Conservation (phyloP, 2,888 invertebrate genomes). For the Pristionchus japonicus region DNA sequence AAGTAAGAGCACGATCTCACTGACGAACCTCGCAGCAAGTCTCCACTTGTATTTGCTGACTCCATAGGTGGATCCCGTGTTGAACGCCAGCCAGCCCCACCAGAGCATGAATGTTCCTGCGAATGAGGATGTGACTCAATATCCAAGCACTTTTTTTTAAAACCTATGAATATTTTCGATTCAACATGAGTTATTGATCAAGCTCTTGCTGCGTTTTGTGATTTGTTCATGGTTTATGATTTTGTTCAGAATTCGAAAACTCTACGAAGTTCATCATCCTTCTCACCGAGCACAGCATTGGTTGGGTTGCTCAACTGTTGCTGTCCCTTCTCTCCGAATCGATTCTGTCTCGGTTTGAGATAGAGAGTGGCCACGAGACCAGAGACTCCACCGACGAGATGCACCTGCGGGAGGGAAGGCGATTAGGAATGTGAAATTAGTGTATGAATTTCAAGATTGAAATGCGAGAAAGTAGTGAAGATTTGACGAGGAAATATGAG, state of each 20-base stretch:
- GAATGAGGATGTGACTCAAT: too few relatives aligned
- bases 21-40: slow-evolving; percentile 62
- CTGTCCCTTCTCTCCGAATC: slow-evolving; percentile 62
- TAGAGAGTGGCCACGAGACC: slow-evolving; percentile 71
- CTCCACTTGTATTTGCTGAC: slow-evolving; percentile 68
- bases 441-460: background rate
- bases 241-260: background rate
- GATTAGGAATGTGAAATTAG: background rate
- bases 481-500: background rate
- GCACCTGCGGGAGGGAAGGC: slow-evolving; percentile 53
- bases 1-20: too few relatives aligned
- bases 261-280: too few relatives aligned
- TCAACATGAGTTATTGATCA: background rate
- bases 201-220: background rate
- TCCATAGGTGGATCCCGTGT: slow-evolving; percentile 70
- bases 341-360: slow-evolving; percentile 63
- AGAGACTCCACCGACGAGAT: slow-evolving; percentile 68
- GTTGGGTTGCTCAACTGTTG: slow-evolving; percentile 70
- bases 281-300: slow-evolving; percentile 63
- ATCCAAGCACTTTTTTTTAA: too few relatives aligned
- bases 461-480: background rate
- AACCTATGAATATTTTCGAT: too few relatives aligned
- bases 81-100: slow-evolving; percentile 72
- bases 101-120: slow-evolving; percentile 70
- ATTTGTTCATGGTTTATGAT: background rate